A percentile compares a stretch with the other conserved stretches of the same genome.
Conservation (phyloP, 2,888 invertebrate species). For the Drosophila neoperkinsi region DNA sequence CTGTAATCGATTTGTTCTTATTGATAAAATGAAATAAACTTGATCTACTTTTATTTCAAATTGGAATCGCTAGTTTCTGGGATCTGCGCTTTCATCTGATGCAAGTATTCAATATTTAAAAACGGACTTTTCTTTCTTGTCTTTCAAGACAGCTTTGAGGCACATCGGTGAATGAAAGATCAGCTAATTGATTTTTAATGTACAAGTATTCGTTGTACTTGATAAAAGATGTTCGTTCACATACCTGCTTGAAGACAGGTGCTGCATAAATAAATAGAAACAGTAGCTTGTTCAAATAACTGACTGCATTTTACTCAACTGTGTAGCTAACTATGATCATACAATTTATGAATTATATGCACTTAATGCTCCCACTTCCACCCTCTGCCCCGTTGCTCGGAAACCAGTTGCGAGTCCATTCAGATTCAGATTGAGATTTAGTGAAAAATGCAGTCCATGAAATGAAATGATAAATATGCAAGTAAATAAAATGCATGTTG, state of each 20-base stretch:
- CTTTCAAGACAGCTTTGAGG: neutral
- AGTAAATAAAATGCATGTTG: constrained; percentile 59
- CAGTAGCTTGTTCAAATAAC: constrained; percentile 50
- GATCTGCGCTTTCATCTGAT: neutral
- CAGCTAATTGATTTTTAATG: neutral
- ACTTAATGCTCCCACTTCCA: neutral
- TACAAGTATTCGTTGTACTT: neutral
- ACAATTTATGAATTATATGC: constrained; percentile 41
- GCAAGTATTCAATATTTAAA: neutral
- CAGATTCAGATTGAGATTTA: constrained; percentile 29
- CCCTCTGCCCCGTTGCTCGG: neutral
- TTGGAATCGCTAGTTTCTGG: rapidly evolving
- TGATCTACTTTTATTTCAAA: neutral
- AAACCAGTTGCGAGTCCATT: constrained; percentile 45
- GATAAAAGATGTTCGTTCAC: constrained; percentile 8
- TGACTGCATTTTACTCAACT: constrained; percentile 33
- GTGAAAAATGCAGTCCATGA: constrained; percentile 44
- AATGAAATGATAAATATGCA: constrained; percentile 38
- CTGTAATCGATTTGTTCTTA: neutral
- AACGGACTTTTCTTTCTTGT: neutral
- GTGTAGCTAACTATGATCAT: constrained; percentile 44
- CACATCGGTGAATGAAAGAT: neutral
- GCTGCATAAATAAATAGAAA: constrained; percentile 35
- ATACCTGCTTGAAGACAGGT: constrained; percentile 3
- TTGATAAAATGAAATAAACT: neutral